A percentile compares a stretch with the other conserved stretches of the same genome.
phyloP scores from a whole-genome alignment of 2,888 invertebrate species.

The Lypha dubia region DNA sequence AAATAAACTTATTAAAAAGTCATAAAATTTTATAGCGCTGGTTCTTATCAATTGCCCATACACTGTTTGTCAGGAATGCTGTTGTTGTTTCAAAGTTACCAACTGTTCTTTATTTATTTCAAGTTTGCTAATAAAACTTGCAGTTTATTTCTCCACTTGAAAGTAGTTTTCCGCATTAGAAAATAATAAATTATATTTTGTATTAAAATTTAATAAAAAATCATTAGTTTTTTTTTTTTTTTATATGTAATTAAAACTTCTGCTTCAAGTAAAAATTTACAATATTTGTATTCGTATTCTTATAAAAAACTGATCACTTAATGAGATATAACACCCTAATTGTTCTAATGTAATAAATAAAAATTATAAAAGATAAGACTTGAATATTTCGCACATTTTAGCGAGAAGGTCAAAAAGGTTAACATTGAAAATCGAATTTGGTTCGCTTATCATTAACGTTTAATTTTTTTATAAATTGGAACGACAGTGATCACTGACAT shows the following conservation, averaged over 20 bases:
- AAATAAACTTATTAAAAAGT: background rate
- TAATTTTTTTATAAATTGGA: conserved; percentile 33
- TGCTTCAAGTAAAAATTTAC: background rate
- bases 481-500: conserved; percentile 5
- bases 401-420: conserved; percentile 44
- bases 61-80: conserved; percentile 40
- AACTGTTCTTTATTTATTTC: conserved; percentile 30
- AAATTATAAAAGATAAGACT: conserved; percentile 25
- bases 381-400: conserved; percentile 26
- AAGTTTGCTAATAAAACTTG: conserved; percentile 34
- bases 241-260: no score
- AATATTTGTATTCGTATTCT: background rate
- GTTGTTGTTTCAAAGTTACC: conserved; percentile 41
- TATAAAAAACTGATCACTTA: background rate
- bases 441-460: conserved; percentile 52
- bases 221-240: background rate
- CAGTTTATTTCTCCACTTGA: conserved; percentile 20
- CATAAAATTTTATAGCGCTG: background rate
- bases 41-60: background rate
- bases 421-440: conserved; percentile 18
- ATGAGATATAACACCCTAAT: background rate
- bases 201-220: background rate
- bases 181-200: conserved; percentile 22
- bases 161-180: conserved; percentile 51
- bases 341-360: background rate